Conservation (phyloP, 1,140 invertebrate genomes). For the Mycetomoellerius zeteki region DNA sequence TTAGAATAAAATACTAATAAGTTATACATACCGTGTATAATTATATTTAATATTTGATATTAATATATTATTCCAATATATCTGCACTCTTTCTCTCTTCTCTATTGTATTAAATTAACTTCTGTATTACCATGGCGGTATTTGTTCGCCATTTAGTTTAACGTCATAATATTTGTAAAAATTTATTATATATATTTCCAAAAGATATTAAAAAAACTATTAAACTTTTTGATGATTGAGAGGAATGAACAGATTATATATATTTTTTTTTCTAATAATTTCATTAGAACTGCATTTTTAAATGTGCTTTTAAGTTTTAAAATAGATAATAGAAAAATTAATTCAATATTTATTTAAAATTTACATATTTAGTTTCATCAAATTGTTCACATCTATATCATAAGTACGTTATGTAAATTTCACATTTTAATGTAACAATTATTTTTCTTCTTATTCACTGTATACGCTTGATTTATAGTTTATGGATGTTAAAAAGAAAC, state of each 20-base stretch:
- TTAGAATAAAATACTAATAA: slow-evolving; percentile 6
- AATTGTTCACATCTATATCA: background rate
- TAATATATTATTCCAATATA: background rate
- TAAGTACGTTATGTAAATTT: background rate
- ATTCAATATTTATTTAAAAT: background rate
- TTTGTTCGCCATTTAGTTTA: background rate
- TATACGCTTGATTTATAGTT: background rate
- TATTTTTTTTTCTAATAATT: background rate
- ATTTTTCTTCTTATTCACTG: background rate
- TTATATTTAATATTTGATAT: background rate
- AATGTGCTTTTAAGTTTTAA: background rate
- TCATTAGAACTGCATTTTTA: background rate
- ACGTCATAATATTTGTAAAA: background rate
- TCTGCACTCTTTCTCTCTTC: background rate
- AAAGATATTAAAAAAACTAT: slow-evolving; percentile 3
- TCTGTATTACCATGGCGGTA: background rate
- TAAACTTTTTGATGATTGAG: background rate
- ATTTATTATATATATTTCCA: background rate
- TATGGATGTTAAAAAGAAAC: background rate
- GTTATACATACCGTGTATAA: background rate
- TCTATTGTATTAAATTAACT: background rate
- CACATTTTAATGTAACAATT: background rate
- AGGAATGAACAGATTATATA: background rate
- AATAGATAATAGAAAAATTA: background rate
- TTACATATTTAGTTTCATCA: background rate